Evolutionary conservation across 2,797 vertebrate genomes (phyloP), one percentile per base, ranked within the genome.

Genomic region (Muraenolepis orangiensis): DNA sequence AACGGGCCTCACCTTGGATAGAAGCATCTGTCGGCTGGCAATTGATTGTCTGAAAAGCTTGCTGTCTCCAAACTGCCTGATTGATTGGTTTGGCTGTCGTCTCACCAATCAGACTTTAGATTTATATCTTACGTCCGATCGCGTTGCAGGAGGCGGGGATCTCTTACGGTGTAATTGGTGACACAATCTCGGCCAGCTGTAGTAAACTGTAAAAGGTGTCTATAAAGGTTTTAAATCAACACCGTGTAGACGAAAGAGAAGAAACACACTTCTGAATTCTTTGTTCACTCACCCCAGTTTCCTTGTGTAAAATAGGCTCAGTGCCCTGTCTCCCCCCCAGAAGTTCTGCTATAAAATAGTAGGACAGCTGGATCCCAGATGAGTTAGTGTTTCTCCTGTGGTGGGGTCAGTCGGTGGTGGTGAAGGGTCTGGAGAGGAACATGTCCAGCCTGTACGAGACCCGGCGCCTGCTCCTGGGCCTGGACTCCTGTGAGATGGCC

Each of bases 371-470:
- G 5, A n/a, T n/a, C n/a, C n/a, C n/a, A n/a, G n/a, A 16, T 18
- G 46, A 20, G 18, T 51, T 16, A 4, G 5, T 6, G 51, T 23
- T 0, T 57, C 51, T 57, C 46, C 46, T 51, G 46, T 6, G 51
- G 76, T 77, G 46, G 16, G 51, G 76, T 77, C 81, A 95, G 94
- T 94, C 94, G 3, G 94, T 92, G 79, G 93, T 94, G 82, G 92
- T 94, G 76, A 95, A 95, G 83, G 93, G 93, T 75, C 86, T 95
- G 83, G 94, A 95, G 79, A 90, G 91, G 73, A 94, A 94, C 86
- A 92, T 93, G 40, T 76, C 77, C 36, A 92, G 87, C 84, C 85
- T 94, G 71, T 94, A 94, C 71, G 91, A 95, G 78, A 91, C 93
- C 69, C 91, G 94, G 6, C 69, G 87, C 66, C 78, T 91, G 67